Base-by-base conservation (phyloP, 2,888 invertebrate genomes). In the Syritta pipiens region DNA sequence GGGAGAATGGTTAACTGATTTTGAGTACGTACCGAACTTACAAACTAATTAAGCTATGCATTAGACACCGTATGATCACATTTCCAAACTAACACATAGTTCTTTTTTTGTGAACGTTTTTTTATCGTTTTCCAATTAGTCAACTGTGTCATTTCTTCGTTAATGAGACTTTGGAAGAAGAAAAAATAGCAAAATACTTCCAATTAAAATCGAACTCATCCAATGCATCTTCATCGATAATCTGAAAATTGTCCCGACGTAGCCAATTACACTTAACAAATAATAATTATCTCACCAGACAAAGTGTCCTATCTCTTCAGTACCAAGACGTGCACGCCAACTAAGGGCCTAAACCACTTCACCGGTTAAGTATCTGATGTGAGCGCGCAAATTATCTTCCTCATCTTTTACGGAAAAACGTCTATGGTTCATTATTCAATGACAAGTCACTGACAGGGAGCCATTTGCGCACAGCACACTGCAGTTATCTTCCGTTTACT, bases 371-470 rank as follows among this genome's bases (percentile, higher is more conserved):
- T 49, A 32, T 60, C 35, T 67, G 42, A 20, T 67, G 65, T n/a
- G 57, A 77, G 44, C 59, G 37, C 24, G 42, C 59, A 51, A 51
- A 22, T 51, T 65, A 71, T 71, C 65, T 77, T 59, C 59, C 46
- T 40, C 53, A 71, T 77, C 77, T 53, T 28, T 12, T 71, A 35
- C 14, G 24, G 10, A n/a, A 74, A 63, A 65, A 24, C 40, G 32
- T 65, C 65, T 77, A 71, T 71, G 65, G 63, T 59, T 71, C 65
- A 60, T 72, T 72, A 77, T 65, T 77, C 77, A 77, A 77, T 77
- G 77, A 67, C 77, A 77, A 77, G 77, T 77, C 77, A 77, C 72
- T 77, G 77, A 77, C 77, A 72, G n/a, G 77, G 40, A 71, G 63
- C 40, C 77, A 77, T 59, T 71, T 68, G 71, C 24, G 44, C 32